These are phyloP conservation scores for Hyphantria cunea DNA, from an alignment of 1,140 invertebrate species.

Conservation along the genomic window DNA sequence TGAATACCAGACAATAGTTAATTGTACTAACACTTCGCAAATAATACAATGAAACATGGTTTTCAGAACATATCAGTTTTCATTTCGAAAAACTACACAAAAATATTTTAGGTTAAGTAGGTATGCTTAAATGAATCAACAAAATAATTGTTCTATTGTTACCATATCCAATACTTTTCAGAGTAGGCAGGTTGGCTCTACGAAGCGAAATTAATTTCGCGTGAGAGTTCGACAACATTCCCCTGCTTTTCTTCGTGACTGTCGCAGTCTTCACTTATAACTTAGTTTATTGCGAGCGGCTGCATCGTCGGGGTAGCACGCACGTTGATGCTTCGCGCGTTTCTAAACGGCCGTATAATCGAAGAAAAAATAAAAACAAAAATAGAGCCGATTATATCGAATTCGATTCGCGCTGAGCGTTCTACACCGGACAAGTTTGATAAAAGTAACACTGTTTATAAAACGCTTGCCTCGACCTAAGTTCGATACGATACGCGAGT, in stretches of 20 bases:
- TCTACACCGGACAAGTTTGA: conserved; percentile 36
- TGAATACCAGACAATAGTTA: too few relatives aligned
- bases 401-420: conserved; percentile 40
- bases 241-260: conserved; percentile 38
- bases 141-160: too few relatives aligned
- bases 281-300: conserved; percentile 44
- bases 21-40: too few relatives aligned
- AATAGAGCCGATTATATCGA: conserved; percentile 35
- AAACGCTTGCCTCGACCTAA: conserved; percentile 32
- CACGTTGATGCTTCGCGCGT: conserved; percentile 35
- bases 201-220: conserved; percentile 18
- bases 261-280: conserved; percentile 26
- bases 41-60: too few relatives aligned
- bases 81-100: too few relatives aligned
- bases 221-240: conserved; percentile 12
- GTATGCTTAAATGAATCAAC: too few relatives aligned
- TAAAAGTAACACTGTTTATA: conserved; percentile 45
- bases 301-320: conserved; percentile 52
- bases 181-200: too few relatives aligned
- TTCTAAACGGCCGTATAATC: conserved; percentile 29
- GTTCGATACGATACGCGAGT: conserved; percentile 40
- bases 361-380: conserved; percentile 40
- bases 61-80: too few relatives aligned
- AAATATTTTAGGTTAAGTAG: too few relatives aligned
- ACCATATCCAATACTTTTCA: too few relatives aligned